Evolutionary conservation across 2,113 vertebrate species (phyloP).

Genomic region (Girardinichthys multiradiatus): DNA sequence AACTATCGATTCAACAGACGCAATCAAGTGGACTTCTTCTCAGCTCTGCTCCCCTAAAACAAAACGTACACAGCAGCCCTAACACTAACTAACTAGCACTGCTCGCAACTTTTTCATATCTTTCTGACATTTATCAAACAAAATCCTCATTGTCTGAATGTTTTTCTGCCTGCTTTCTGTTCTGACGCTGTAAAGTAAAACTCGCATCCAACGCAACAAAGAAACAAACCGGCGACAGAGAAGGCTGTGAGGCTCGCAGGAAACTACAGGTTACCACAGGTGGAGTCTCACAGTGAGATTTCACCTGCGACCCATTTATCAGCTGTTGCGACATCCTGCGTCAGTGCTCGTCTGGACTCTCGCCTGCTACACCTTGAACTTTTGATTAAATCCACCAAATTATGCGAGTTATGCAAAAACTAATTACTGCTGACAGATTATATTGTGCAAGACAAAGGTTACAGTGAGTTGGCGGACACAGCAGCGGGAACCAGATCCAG

Average conservation of each 20-base stretch:
- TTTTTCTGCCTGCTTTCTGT: not conserved
- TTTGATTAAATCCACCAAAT: constrained; percentile 6
- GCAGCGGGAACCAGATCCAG: not conserved
- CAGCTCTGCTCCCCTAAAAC: not conserved
- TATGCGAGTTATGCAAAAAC: constrained; percentile 29
- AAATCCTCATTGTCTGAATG: not conserved
- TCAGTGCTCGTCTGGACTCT: constrained; percentile 23
- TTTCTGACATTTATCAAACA: not conserved
- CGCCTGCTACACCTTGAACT: constrained; percentile 9
- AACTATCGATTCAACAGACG: not conserved
- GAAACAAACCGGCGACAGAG: not conserved
- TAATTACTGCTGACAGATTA: constrained; percentile 27
- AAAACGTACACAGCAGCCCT: not conserved
- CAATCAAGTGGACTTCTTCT: not conserved
- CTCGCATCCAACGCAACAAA: not conserved
- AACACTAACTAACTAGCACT: too few relatives aligned
- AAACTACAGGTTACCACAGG: not conserved
- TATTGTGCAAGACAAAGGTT: constrained; percentile 9
- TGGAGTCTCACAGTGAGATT: constrained; percentile 7
- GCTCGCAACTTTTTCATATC: not conserved
- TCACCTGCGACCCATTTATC: not conserved
- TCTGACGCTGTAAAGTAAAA: not conserved
- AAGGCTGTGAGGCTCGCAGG: not conserved
- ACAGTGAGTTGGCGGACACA: not conserved
- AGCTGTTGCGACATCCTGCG: constrained; percentile 13